A percentile compares a stretch with the other conserved stretches of the same genome.
Conservation (phyloP, 2,797 vertebrate genomes). For the Synaphobranchus kaupii region DNA sequence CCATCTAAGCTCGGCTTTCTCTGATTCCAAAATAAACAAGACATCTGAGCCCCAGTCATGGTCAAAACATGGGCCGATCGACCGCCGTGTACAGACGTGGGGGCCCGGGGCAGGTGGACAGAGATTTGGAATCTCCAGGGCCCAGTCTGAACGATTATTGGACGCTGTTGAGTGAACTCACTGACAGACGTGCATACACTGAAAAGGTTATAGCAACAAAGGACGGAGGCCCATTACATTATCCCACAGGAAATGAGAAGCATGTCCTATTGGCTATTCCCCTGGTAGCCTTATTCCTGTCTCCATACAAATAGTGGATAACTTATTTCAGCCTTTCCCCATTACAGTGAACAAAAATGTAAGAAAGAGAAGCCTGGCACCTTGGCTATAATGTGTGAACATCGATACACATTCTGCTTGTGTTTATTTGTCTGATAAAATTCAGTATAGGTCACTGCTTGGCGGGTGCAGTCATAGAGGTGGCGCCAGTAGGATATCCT, state of each 20-base stretch:
- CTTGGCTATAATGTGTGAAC: not conserved
- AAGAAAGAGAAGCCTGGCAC: not conserved
- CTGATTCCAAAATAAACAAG: slow-evolving; percentile 4
- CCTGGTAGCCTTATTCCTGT: slow-evolving; percentile 5
- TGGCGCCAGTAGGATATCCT: not conserved
- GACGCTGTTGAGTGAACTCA: slow-evolving; percentile 4
- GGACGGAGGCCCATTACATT: not conserved
- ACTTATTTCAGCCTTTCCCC: not conserved
- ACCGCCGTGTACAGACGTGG: not conserved
- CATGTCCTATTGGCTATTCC: slow-evolving; percentile 5
- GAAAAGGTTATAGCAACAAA: slow-evolving; percentile 19
- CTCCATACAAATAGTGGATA: not conserved
- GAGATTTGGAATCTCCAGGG: not conserved
- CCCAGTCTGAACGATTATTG: slow-evolving; percentile 14
- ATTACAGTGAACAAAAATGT: not conserved
- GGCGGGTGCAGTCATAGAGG: slow-evolving; percentile 1
- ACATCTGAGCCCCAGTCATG: slow-evolving; percentile 4
- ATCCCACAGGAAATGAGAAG: not conserved
- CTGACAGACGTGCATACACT: not conserved
- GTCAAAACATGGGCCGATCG: not conserved
- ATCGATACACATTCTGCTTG: not conserved
- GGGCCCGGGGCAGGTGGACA: not conserved
- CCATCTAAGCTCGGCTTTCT: not conserved
- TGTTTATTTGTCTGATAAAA: not conserved
- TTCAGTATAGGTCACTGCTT: not conserved